Percentiles rank a stretch among this genome's conserved stretches.
Conservation (phyloP, 2,797 vertebrate genomes). For the Chaetodon trifasciatus region DNA sequence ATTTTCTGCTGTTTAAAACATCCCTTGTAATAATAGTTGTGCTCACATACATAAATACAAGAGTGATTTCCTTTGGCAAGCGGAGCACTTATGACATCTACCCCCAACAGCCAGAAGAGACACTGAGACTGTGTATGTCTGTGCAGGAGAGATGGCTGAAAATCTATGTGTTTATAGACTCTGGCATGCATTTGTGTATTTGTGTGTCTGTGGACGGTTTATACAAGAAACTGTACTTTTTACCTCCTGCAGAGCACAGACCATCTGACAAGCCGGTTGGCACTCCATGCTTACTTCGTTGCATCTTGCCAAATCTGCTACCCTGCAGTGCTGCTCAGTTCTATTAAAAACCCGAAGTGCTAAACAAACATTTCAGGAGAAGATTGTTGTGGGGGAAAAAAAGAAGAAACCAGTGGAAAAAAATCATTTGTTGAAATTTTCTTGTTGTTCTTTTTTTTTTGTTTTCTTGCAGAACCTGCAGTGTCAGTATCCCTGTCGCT, state of each 20-base stretch:
- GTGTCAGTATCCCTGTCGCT: conserved; percentile 32
- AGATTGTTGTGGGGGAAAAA: not conserved
- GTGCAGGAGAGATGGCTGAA: conserved; percentile 38
- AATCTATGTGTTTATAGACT: conserved; percentile 47
- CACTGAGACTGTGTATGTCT: conserved; percentile 54
- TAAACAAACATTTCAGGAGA: conserved; percentile 61
- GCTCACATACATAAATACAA: conserved; percentile 72
- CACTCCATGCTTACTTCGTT: conserved; percentile 3
- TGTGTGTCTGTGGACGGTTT: conserved; percentile 56
- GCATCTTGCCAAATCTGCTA: conserved; percentile 44
- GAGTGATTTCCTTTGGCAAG: conserved; percentile 74
- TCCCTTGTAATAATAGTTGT: conserved; percentile 72
- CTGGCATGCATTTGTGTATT: conserved; percentile 54
- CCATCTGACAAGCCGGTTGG: conserved; percentile 50
- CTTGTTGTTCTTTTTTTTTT: conserved; percentile 46
- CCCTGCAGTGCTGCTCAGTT: conserved; percentile 45
- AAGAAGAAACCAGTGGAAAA: conserved; percentile 17
- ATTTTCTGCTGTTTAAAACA: conserved; percentile 65
- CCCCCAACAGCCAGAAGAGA: conserved; percentile 61
- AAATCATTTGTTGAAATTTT: conserved; percentile 15
- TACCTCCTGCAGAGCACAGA: conserved; percentile 41
- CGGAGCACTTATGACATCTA: conserved; percentile 55
- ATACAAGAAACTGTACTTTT: conserved; percentile 42
- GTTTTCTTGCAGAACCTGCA: conserved; percentile 18
- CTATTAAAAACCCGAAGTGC: conserved; percentile 57